phyloP scores from a whole-genome alignment of 2,113 vertebrate species.

The Prietella phreatophila region DNA sequence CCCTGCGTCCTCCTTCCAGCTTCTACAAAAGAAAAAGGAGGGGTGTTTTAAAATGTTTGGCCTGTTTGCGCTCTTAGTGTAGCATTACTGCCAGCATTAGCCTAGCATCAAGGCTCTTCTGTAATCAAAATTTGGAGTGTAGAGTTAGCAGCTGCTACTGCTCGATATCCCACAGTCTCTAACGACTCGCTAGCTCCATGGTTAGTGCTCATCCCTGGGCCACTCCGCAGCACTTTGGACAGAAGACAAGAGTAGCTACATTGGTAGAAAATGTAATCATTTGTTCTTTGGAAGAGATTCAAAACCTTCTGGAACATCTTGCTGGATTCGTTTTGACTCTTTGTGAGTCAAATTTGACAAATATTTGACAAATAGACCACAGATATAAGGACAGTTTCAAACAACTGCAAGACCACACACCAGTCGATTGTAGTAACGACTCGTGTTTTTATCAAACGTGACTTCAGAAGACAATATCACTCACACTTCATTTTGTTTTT shows the following conservation, averaged over 20 bases:
- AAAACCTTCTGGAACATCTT: constrained; percentile 22
- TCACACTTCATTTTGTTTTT: constrained; percentile 17
- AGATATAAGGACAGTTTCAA: too few relatives aligned
- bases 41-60: constrained; percentile 19
- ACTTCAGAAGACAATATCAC: neutral
- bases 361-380: too few relatives aligned
- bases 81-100: neutral
- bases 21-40: neutral
- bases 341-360: too few relatives aligned
- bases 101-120: constrained; percentile 28
- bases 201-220: constrained; percentile 9
- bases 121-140: constrained; percentile 41
- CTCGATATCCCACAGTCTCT: constrained; percentile 26
- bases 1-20: neutral
- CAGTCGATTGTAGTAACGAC: too few relatives aligned
- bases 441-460: too few relatives aligned
- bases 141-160: constrained; percentile 38
- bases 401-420: too few relatives aligned
- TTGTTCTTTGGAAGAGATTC: constrained; percentile 31
- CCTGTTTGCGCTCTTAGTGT: neutral
- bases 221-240: constrained; percentile 25
- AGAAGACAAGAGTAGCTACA: constrained; percentile 23
- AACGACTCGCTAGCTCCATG: neutral
- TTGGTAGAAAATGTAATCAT: constrained; percentile 15
- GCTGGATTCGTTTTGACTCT: constrained; percentile 26